A percentile compares a stretch with the other conserved stretches of the same genome.
phyloP scores from a whole-genome alignment of 2,888 invertebrate species.

The Ochropleura plecta region DNA sequence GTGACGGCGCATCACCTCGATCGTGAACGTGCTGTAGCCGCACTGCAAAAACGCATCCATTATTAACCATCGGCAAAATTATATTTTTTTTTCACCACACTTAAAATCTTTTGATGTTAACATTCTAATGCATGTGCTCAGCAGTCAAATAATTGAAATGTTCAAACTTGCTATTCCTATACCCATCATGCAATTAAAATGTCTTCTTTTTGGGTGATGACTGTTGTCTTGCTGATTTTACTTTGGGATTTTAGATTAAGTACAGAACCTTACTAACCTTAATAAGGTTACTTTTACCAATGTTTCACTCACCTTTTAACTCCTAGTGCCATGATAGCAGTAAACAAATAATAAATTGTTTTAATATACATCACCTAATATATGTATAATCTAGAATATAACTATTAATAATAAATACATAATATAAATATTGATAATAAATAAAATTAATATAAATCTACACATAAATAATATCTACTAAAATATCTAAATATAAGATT shows the following conservation, averaged over 20 bases:
- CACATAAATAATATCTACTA: too few relatives aligned
- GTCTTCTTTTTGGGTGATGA: neutral
- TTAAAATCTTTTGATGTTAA: neutral
- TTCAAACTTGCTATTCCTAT: neutral
- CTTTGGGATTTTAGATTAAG: neutral
- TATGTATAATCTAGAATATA: too few relatives aligned
- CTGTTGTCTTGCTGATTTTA: neutral
- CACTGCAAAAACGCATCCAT: slow-evolving; percentile 89
- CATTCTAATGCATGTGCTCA: neutral
- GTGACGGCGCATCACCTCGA: slow-evolving; percentile 95
- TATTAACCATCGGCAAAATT: neutral
- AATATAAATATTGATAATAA: too few relatives aligned
- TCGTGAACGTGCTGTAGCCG: slow-evolving; percentile 94
- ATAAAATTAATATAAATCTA: too few relatives aligned
- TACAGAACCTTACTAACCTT: neutral
- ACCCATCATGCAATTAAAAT: neutral
- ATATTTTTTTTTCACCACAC: neutral
- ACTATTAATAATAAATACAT: too few relatives aligned
- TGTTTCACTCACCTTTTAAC: slow-evolving; percentile 66
- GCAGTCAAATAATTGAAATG: neutral
- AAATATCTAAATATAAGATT: too few relatives aligned
- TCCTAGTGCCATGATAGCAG: slow-evolving; percentile 63
- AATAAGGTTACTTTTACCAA: neutral
- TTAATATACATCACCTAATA: too few relatives aligned
- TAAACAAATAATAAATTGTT: slow-evolving; percentile 50